Percentiles rank a stretch among this genome's conserved stretches.
phyloP scores from a whole-genome alignment of 2,797 vertebrate species.

The Gymnoscopelus braueri region DNA sequence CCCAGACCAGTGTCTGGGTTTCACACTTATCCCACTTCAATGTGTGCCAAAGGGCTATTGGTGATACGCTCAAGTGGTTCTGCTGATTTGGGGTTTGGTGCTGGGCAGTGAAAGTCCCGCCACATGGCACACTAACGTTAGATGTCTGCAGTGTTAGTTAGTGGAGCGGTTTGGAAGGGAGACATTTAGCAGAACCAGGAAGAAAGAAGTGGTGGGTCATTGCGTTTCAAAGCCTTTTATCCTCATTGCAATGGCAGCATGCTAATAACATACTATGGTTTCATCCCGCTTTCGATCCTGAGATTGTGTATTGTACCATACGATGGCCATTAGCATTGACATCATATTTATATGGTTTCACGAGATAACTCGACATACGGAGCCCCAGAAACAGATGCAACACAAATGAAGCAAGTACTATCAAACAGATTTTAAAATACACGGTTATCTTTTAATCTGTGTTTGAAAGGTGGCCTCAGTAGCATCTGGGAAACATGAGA shows the following conservation, averaged over 20 bases:
- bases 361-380: slow-evolving; percentile 31
- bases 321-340: not conserved
- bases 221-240: not conserved
- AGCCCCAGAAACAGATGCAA: slow-evolving; percentile 49
- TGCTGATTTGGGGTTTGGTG: slow-evolving; percentile 28
- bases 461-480: slow-evolving; percentile 51
- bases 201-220: not conserved
- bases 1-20: slow-evolving; percentile 32
- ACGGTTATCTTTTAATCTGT: slow-evolving; percentile 69
- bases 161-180: not conserved
- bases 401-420: slow-evolving; percentile 38
- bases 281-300: not conserved
- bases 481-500: slow-evolving; percentile 68
- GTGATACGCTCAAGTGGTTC: slow-evolving; percentile 3
- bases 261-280: not conserved
- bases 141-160: slow-evolving; percentile 29
- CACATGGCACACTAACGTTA: slow-evolving; percentile 45
- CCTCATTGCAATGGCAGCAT: not conserved
- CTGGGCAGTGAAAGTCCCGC: slow-evolving; percentile 38
- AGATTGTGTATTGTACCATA: no score
- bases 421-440: slow-evolving; percentile 52
- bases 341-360: slow-evolving; percentile 6
- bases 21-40: slow-evolving; percentile 23
- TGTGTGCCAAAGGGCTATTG: slow-evolving; percentile 37
- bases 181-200: not conserved